Percentiles rank a stretch among this genome's conserved stretches.
These are phyloP conservation scores for Onchidella celtica DNA, from an alignment of 2,888 invertebrate species.

Conservation along the genomic window DNA sequence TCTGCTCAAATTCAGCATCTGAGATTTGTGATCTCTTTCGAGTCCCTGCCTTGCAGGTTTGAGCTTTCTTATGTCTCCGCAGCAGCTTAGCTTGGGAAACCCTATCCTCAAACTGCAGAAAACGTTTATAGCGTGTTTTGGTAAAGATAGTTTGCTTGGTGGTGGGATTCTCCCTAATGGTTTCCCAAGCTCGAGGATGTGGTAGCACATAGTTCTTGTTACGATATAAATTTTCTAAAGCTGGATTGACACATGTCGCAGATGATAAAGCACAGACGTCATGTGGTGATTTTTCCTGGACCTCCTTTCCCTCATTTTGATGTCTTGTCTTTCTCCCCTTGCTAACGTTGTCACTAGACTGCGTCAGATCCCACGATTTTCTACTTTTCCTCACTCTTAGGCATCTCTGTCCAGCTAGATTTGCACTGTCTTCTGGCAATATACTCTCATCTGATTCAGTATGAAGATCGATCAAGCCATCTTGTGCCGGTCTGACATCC, in stretches of 20 bases:
- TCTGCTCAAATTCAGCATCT: conserved; percentile 24
- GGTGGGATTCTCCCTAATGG: conserved; percentile 65
- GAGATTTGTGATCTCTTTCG: neutral
- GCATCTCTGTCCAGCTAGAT: no score
- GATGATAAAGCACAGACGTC: neutral
- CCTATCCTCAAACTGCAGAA: conserved; percentile 60
- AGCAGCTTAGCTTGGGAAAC: conserved; percentile 60
- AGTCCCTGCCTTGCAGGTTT: neutral
- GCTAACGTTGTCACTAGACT: no score
- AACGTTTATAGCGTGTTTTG: conserved; percentile 58
- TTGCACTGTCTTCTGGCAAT: no score
- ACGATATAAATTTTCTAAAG: conserved; percentile 61
- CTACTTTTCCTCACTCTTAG: conserved; percentile 5
- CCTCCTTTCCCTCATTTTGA: neutral
- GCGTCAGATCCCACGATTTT: conserved; percentile 21
- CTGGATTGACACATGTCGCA: conserved; percentile 33
- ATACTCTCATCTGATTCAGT: no score
- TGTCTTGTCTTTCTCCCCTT: neutral
- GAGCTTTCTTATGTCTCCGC: conserved; percentile 63
- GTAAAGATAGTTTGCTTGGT: conserved; percentile 5
- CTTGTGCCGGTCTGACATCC: no score
- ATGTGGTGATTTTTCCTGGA: neutral
- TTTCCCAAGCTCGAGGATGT: conserved; percentile 65
- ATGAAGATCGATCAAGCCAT: no score
- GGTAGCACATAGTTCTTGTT: conserved; percentile 69